Evolutionary conservation across 2,888 invertebrate species (phyloP).

Genomic region (Drosophila aldrichi): DNA sequence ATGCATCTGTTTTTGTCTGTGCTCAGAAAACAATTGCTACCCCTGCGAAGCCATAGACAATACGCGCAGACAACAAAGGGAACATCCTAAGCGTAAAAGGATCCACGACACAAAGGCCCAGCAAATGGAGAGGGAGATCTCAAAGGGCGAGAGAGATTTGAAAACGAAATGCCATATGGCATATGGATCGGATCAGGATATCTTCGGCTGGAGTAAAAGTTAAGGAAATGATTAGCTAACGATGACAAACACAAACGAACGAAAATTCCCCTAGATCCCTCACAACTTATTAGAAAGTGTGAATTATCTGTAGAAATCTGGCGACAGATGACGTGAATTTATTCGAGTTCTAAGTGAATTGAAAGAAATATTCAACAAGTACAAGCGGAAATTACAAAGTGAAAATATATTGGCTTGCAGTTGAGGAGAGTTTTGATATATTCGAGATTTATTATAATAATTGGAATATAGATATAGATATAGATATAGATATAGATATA

Average conservation of each 20-base stretch:
- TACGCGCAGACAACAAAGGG: slow-evolving; percentile 32
- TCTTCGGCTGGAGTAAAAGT: slow-evolving; percentile 12
- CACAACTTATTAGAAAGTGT: slow-evolving; percentile 12
- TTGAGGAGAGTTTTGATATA: not conserved
- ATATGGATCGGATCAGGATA: slow-evolving; percentile 20
- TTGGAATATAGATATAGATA: not conserved
- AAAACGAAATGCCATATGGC: slow-evolving; percentile 51
- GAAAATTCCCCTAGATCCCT: slow-evolving; percentile 1
- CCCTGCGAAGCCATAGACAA: slow-evolving; percentile 57
- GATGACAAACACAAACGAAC: slow-evolving; percentile 53
- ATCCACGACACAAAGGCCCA: slow-evolving; percentile 53
- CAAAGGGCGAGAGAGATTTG: slow-evolving; percentile 12
- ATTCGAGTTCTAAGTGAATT: not conserved
- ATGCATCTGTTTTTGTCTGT: slow-evolving; percentile 72
- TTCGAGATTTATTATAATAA: not conserved
- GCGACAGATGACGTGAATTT: slow-evolving; percentile 1
- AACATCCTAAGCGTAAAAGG: slow-evolving; percentile 67
- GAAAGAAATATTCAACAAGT: not conserved
- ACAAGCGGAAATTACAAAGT: not conserved
- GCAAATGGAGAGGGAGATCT: not conserved
- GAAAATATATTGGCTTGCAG: not conserved
- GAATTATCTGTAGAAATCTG: slow-evolving; percentile 8
- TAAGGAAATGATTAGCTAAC: slow-evolving; percentile 68
- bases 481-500: too few relatives aligned
- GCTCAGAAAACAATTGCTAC: slow-evolving; percentile 57